phyloP scores from a whole-genome alignment of 2,113 vertebrate genomes.

The Circaetus gallicus region DNA sequence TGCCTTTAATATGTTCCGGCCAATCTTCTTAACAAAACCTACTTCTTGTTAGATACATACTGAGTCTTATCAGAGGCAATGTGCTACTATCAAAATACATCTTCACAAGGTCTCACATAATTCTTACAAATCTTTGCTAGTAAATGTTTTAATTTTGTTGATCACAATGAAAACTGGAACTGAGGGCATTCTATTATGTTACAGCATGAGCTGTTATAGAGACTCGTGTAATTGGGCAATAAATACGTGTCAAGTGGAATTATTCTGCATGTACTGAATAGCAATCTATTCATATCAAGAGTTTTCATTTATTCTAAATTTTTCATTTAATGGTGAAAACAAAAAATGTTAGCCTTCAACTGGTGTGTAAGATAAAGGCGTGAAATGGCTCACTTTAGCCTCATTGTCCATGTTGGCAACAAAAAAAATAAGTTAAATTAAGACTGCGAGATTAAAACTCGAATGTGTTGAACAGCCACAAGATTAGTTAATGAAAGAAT shows the following conservation, averaged over 20 bases:
- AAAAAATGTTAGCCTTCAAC: background rate
- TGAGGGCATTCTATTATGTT: background rate
- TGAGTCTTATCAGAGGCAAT: background rate
- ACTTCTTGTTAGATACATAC: background rate
- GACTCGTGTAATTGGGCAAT: background rate
- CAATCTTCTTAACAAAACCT: background rate
- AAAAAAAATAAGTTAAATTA: background rate
- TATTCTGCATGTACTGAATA: background rate
- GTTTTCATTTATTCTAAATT: background rate
- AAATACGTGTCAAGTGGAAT: background rate
- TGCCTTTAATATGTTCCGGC: background rate
- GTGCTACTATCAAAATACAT: background rate
- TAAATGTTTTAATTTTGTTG: background rate
- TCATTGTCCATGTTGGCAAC: background rate
- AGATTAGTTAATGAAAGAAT: background rate
- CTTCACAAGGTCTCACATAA: background rate
- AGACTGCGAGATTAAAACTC: background rate
- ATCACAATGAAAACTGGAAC: background rate
- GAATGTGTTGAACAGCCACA: background rate
- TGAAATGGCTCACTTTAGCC: background rate
- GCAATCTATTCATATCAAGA: background rate
- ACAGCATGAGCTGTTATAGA: background rate
- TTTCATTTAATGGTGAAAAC: background rate
- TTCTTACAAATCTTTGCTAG: background rate
- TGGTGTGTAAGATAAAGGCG: background rate